phyloP scores from a whole-genome alignment of 2,888 invertebrate species.

The Melieria crassipennis region DNA sequence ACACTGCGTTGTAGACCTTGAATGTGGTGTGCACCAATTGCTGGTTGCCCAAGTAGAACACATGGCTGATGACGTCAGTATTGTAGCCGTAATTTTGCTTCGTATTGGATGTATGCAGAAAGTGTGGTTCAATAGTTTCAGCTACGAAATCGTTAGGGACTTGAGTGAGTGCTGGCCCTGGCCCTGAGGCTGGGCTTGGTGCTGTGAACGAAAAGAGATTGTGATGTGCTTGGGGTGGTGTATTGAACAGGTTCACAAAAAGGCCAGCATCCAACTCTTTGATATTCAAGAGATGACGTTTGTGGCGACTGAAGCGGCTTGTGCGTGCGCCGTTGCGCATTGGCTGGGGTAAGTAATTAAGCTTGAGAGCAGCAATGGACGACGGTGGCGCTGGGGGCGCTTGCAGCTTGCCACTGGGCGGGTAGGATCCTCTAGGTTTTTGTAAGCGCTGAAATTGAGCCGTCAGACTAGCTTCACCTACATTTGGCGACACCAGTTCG shows the following conservation, averaged over 20 bases:
- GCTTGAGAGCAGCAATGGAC: constrained; percentile 32
- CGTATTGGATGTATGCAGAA: constrained; percentile 36
- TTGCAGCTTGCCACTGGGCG: constrained; percentile 56
- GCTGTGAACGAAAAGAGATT: constrained; percentile 29
- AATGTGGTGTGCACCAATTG: constrained; percentile 71
- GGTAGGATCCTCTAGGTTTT: constrained; percentile 52
- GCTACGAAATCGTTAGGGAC: constrained; percentile 50
- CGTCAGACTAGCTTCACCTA: constrained; percentile 53
- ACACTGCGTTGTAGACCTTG: constrained; percentile 80
- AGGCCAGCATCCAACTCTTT: constrained; percentile 57
- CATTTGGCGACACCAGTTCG: constrained; percentile 55
- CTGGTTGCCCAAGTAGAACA: constrained; percentile 65
- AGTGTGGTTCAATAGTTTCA: constrained; percentile 50
- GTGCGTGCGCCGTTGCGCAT: constrained; percentile 22
- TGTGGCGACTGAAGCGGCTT: constrained; percentile 11
- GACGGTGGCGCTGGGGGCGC: constrained; percentile 54
- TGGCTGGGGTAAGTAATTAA: constrained; percentile 42
- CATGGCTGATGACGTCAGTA: constrained; percentile 61
- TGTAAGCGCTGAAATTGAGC: constrained; percentile 54
- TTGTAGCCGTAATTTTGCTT: constrained; percentile 53
- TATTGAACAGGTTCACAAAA: constrained; percentile 54
- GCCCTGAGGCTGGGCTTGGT: constrained; percentile 26
- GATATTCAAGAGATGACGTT: constrained; percentile 43
- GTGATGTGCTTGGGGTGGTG: constrained; percentile 41
- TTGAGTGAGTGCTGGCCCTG: constrained; percentile 43